Evolutionary conservation across 2,888 invertebrate genomes (phyloP), one percentile per base, ranked within the genome.

Genomic region (Carterocephalus palaemon): DNA sequence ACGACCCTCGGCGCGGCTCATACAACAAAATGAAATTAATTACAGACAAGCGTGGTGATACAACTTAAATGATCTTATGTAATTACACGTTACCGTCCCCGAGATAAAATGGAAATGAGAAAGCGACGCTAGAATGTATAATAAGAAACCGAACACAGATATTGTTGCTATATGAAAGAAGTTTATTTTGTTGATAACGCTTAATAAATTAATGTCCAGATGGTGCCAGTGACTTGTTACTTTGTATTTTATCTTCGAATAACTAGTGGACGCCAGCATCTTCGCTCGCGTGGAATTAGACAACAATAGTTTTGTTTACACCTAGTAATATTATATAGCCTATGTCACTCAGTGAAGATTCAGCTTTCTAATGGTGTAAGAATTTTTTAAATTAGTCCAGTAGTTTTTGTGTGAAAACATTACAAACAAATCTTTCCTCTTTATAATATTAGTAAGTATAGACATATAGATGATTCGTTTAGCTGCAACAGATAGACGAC

Each of bases 131-230:
- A 63, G 73, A 72, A 72, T 73, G 72, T 74, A 68, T 68, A 72
- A 75, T 70, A 68, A 70, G 67, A 63, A 68, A 66, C 59, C 59
- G 53, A 55, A 67, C 65, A 54, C 56, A 64, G 62, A 64, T 69
- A 69, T 72, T 71, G 70, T 66, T 67, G 56, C 58, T 65, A 57
- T 67, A 70, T 69, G 38, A 75, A 80, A 79, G 78, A 67, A 73
- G 80, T 78, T 80, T 76, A 74, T 78, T 75, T 78, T 72, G 74
- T 74, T 75, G 80, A 81, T 80, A 80, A 80, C 69, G 63, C 64
- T 62, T 62, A 68, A 66, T 62, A 67, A 68, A 66, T 62, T 67
- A 65, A 70, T 65, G 65, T 65, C 67, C 64, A 9, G 60, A 66
- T 56, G 58, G 68, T 70, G 75, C 69, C 75, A 63, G 74, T 76